A percentile compares a stretch with the other conserved stretches of the same genome.
Evolutionary conservation across 2,888 invertebrate species (phyloP).

Genomic region (Schizaphis graminum): DNA sequence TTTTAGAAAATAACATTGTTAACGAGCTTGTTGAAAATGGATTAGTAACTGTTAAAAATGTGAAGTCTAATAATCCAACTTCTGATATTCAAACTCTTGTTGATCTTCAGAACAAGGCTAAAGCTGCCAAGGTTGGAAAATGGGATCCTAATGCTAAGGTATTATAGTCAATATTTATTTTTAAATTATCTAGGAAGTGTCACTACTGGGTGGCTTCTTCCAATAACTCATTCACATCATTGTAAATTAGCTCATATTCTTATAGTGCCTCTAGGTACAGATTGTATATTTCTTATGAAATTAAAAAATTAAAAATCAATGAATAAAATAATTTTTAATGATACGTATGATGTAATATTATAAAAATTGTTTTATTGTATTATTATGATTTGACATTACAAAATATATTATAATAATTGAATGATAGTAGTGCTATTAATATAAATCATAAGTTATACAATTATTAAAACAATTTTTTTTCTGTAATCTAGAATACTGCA

Average conservation of each 20-base stretch:
- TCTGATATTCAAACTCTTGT: slow-evolving; percentile 77
- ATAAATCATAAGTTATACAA: neutral
- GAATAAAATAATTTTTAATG: no score
- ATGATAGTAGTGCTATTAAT: neutral
- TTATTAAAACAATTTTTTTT: neutral
- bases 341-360: no score
- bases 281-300: no score
- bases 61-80: slow-evolving; percentile 76
- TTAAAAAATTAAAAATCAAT: no score
- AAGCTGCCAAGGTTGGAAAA: slow-evolving; percentile 87
- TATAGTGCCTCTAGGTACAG: no score
- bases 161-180: slow-evolving; percentile 39
- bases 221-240: no score
- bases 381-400: neutral
- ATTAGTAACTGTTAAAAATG: slow-evolving; percentile 83
- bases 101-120: slow-evolving; percentile 92
- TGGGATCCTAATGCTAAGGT: slow-evolving; percentile 74
- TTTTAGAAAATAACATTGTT: slow-evolving; percentile 84
- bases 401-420: neutral
- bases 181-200: no score
- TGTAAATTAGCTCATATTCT: no score
- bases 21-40: slow-evolving; percentile 92
- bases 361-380: no score
- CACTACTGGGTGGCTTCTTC: no score
- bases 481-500: neutral